phyloP scores from a whole-genome alignment of 2,888 invertebrate genomes.

The Aricia artaxerxes region DNA sequence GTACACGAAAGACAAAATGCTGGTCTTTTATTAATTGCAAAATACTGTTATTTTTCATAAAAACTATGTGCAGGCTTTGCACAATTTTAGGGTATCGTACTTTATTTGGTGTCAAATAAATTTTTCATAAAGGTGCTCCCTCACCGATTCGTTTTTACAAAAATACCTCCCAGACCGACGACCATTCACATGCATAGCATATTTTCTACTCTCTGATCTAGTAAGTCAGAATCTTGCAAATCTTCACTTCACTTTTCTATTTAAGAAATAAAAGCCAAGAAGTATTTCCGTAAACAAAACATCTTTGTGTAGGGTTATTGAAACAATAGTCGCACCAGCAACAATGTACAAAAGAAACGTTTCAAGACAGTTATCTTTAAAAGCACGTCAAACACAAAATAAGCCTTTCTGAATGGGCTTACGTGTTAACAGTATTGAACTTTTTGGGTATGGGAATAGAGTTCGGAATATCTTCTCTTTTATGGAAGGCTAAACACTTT shows the following conservation, averaged over 20 bases:
- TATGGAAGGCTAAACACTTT: conserved; percentile 27
- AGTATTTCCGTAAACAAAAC: conserved; percentile 49
- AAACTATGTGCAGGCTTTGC: too few relatives aligned
- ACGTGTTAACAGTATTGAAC: conserved; percentile 44
- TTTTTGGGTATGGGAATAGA: conserved; percentile 44
- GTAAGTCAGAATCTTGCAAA: not conserved
- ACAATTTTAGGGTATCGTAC: too few relatives aligned
- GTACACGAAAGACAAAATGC: too few relatives aligned
- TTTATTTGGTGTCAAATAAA: too few relatives aligned
- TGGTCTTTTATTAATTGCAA: too few relatives aligned
- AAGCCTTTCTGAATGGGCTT: conserved; percentile 51
- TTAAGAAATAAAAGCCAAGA: not conserved
- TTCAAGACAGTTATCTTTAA: conserved; percentile 70
- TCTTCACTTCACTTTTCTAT: not conserved
- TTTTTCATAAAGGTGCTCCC: too few relatives aligned
- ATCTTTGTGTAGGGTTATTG: conserved; percentile 32
- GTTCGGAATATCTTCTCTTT: conserved; percentile 39
- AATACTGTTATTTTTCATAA: too few relatives aligned
- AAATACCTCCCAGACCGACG: too few relatives aligned
- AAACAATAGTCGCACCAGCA: conserved; percentile 41
- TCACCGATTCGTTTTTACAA: too few relatives aligned
- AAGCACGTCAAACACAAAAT: conserved; percentile 70
- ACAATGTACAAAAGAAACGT: conserved; percentile 70
- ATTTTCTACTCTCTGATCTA: not conserved
- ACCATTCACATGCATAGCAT: too few relatives aligned